phyloP scores from a whole-genome alignment of 2,113 vertebrate genomes.

The Saguinus midas region DNA sequence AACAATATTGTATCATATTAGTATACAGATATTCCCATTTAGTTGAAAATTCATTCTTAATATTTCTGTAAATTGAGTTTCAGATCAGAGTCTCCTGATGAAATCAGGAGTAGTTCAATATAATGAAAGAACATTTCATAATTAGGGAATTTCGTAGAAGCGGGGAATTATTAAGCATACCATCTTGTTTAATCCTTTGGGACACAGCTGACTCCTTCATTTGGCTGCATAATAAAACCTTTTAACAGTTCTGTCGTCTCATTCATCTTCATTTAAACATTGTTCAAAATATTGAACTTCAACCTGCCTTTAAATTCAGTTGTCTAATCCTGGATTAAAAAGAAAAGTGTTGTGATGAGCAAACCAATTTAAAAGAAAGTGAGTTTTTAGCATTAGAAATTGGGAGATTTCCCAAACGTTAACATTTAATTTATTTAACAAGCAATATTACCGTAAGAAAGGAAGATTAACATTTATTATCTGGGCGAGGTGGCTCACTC shows the following conservation, averaged over 20 bases:
- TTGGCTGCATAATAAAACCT: constrained; percentile 20
- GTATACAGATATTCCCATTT: constrained; percentile 30
- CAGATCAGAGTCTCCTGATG: neutral
- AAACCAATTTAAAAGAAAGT: constrained; percentile 5
- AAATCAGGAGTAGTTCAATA: constrained; percentile 19
- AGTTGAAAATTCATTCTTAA: constrained; percentile 12
- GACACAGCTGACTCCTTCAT: neutral
- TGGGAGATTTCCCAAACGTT: neutral
- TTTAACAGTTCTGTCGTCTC: constrained; percentile 20
- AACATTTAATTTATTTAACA: constrained; percentile 18
- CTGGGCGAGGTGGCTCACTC: no score
- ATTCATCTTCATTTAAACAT: constrained; percentile 13
- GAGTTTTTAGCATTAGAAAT: neutral
- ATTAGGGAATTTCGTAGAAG: neutral
- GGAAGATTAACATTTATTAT: neutral
- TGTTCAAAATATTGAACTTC: neutral
- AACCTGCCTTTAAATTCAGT: constrained; percentile 20
- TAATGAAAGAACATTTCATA: constrained; percentile 33
- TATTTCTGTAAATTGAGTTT: constrained; percentile 9
- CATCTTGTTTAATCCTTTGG: neutral
- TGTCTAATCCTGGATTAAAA: constrained; percentile 10
- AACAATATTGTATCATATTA: neutral
- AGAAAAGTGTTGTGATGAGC: neutral
- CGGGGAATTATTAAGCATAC: neutral
- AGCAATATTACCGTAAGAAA: neutral